These are phyloP conservation scores for Drosophila teissieri DNA, from an alignment of 1,140 invertebrate species.

Conservation along the genomic window DNA sequence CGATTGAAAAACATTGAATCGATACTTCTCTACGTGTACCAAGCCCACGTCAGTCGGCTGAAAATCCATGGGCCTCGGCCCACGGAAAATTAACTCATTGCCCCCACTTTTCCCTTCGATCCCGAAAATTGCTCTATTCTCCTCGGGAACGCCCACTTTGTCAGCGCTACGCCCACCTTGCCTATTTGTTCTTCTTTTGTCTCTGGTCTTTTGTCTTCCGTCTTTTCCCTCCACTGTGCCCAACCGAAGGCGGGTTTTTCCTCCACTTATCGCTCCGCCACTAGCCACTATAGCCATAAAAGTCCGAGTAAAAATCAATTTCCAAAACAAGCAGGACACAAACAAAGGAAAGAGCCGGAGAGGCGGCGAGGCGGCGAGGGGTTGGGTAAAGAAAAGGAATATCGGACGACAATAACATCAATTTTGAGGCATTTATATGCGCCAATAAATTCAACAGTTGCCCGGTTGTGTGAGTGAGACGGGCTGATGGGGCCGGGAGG, in stretches of 20 bases:
- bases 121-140: constrained; percentile 76
- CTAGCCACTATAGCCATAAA: constrained; percentile 59
- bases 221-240: constrained; percentile 34
- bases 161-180: constrained; percentile 63
- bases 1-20: background rate
- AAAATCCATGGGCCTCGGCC: constrained; percentile 36
- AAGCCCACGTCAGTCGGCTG: constrained; percentile 30
- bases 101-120: constrained; percentile 21
- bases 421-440: constrained; percentile 82
- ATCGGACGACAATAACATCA: constrained; percentile 80
- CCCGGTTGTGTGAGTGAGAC: constrained; percentile 13
- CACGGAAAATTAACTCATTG: constrained; percentile 77
- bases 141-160: constrained; percentile 65
- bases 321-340: constrained; percentile 73
- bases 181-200: constrained; percentile 53
- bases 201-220: constrained; percentile 28
- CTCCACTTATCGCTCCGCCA: constrained; percentile 49
- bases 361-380: background rate
- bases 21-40: constrained; percentile 9
- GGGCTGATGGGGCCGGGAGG: constrained; percentile 1
- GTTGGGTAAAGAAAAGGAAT: constrained; percentile 22
- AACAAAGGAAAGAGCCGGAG: constrained; percentile 3
- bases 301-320: constrained; percentile 75
- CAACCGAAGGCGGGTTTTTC: constrained; percentile 29
- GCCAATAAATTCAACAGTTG: constrained; percentile 71